These are phyloP conservation scores for Procambarus clarkii DNA, from an alignment of 1,140 invertebrate species.

Conservation along the genomic window DNA sequence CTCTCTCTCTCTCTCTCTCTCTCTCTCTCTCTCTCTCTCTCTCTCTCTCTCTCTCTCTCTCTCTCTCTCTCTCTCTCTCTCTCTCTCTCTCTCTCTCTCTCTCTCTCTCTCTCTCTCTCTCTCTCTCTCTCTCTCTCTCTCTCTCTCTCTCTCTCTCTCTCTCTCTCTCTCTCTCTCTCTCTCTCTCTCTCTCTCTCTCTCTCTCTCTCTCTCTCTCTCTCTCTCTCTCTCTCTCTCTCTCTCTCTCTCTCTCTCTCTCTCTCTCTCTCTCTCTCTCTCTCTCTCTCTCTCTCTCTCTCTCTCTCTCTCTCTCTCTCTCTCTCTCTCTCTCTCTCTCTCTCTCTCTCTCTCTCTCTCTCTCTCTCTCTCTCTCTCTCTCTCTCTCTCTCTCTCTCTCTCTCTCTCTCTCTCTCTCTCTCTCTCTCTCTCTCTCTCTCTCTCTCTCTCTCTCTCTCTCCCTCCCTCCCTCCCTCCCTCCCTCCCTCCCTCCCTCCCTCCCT, in stretches of 20 bases:
- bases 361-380: constrained; percentile 6
- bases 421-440: background rate
- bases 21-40: background rate
- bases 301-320: constrained; percentile 16
- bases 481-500: background rate
- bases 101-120: too few relatives aligned
- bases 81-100: too few relatives aligned
- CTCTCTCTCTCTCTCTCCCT: constrained; percentile 4
- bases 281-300: background rate
- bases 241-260: background rate
- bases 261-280: too few relatives aligned
- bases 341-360: background rate
- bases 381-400: constrained; percentile 2
- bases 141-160: too few relatives aligned
- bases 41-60: too few relatives aligned
- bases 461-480: background rate
- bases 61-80: too few relatives aligned
- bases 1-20: background rate
- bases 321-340: constrained; percentile 38
- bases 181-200: background rate
- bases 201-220: background rate
- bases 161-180: background rate
- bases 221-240: constrained; percentile 9
- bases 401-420: too few relatives aligned
- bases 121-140: too few relatives aligned